Evolutionary conservation across 92 coral and sea anemone genomes (phyloP), one percentile per base, ranked within the genome.

Genomic region (Isaurus tuberculatus): DNA sequence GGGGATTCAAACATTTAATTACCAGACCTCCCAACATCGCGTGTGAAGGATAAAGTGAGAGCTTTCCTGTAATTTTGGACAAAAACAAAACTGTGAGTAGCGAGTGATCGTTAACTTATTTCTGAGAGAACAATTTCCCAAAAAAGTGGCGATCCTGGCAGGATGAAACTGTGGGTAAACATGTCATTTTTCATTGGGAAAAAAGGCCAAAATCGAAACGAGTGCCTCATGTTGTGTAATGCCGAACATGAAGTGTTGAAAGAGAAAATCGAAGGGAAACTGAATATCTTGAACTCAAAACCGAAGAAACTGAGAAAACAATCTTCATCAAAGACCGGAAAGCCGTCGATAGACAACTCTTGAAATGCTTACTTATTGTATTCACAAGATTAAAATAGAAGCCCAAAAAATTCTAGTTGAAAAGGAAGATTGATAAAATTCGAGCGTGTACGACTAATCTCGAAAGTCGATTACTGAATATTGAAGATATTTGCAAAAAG

Each of bases 181-280:
- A 27, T 34, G 26, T 34, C 49, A 48, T 20, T 36, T 23, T 11
- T 75, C 32, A 15, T 75, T 7, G 61, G 49, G 51, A 75, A 58
- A 33, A 34, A 51, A 34, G 61, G 26, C 0, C 69, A 53, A 65
- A 33, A 51, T 51, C 46, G 68, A 64, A 81, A 0, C 85, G 71
- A 63, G 11, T 63, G 33, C 33, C 68, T 20, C 68, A 31, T 63
- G 68, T 63, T 63, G 68, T 63, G 68, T 63, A 63, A 63, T 63
- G 68, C 33, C 68, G 33, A 63, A 20, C 5, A 63, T 16, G 31
- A 58, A 60, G 10, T 2, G 60, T 16, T 67, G 28, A 40, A 66
- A 25, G 42, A 82, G 65, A 85, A 65, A 65, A 85, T 89, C 55
- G 79, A 85, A 42, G 89, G 89, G 36, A 89, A 89, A 73, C 82